Evolutionary conservation across 92 coral and sea anemone genomes (phyloP).

Genomic region (Zoanthus sociatus): DNA sequence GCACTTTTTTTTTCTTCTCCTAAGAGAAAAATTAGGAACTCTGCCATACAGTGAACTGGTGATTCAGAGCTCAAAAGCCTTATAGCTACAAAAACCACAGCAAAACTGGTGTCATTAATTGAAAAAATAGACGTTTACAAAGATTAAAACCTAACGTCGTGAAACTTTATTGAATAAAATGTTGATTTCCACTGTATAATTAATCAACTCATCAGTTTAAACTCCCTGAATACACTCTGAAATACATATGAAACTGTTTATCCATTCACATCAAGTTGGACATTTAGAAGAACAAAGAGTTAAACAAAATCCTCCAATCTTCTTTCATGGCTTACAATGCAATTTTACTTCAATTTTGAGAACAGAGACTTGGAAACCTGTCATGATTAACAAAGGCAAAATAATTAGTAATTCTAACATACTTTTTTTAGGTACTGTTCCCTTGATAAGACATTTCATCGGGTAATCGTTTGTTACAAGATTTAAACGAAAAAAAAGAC

Average conservation of each 20-base stretch:
- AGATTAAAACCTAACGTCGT: too few relatives aligned
- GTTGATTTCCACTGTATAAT: background rate
- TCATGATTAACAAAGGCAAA: slow-evolving; percentile 31
- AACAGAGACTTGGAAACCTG: slow-evolving; percentile 89
- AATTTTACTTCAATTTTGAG: slow-evolving; percentile 80
- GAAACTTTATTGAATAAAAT: too few relatives aligned
- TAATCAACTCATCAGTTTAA: background rate
- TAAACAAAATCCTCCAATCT: slow-evolving; percentile 9
- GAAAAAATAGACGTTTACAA: too few relatives aligned
- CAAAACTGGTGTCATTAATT: too few relatives aligned
- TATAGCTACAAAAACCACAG: too few relatives aligned
- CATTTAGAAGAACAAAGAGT: background rate
- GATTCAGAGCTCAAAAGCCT: too few relatives aligned
- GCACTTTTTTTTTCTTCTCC: too few relatives aligned
- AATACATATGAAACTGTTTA: background rate
- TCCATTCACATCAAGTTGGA: slow-evolving; percentile 1
- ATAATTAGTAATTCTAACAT: background rate
- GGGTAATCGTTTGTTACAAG: too few relatives aligned
- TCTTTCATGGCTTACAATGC: background rate
- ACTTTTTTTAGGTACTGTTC: too few relatives aligned
- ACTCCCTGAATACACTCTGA: background rate
- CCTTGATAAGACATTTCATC: too few relatives aligned
- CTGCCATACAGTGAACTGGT: background rate
- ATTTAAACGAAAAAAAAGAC: too few relatives aligned
- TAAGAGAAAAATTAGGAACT: too few relatives aligned